These are phyloP conservation scores for Yasuhikotakia modesta DNA, from an alignment of 2,797 vertebrate genomes.

Conservation along the genomic window DNA sequence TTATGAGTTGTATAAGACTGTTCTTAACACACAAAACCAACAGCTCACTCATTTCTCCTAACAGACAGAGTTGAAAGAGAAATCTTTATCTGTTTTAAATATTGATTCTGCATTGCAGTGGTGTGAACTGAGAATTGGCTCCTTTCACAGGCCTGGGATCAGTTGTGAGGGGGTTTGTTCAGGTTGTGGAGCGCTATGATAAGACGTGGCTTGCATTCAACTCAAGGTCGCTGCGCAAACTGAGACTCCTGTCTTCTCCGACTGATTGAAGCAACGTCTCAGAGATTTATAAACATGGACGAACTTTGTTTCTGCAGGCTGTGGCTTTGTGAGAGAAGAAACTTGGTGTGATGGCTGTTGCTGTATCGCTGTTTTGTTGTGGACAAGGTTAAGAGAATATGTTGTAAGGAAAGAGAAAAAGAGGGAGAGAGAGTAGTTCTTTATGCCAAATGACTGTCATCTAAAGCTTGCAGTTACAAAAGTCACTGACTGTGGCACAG, in stretches of 20 bases:
- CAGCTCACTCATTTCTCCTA: constrained; percentile 35
- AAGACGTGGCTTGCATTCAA: constrained; percentile 35
- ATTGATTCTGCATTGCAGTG: constrained; percentile 34
- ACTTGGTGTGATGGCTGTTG: neutral
- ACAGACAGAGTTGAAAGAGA: constrained; percentile 35
- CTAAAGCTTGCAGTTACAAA: neutral
- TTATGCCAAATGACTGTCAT: neutral
- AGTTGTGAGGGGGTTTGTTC: constrained; percentile 25
- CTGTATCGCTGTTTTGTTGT: neutral
- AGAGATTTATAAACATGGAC: constrained; percentile 19
- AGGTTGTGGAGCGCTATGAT: constrained; percentile 18
- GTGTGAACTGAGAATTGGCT: constrained; percentile 21
- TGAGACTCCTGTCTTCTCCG: constrained; percentile 32
- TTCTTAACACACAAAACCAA: constrained; percentile 34
- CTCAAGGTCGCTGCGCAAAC: constrained; percentile 25
- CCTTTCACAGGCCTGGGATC: constrained; percentile 19
- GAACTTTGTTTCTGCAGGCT: constrained; percentile 17
- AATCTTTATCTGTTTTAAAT: constrained; percentile 45
- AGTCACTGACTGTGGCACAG: neutral
- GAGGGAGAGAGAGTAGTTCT: neutral
- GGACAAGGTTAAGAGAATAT: neutral
- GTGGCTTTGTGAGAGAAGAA: neutral
- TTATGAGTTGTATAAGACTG: neutral
- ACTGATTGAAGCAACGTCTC: constrained; percentile 26
- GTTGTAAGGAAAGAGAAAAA: neutral